phyloP scores from a whole-genome alignment of 1,140 invertebrate genomes.

The Stegodyphus mimosarum region DNA sequence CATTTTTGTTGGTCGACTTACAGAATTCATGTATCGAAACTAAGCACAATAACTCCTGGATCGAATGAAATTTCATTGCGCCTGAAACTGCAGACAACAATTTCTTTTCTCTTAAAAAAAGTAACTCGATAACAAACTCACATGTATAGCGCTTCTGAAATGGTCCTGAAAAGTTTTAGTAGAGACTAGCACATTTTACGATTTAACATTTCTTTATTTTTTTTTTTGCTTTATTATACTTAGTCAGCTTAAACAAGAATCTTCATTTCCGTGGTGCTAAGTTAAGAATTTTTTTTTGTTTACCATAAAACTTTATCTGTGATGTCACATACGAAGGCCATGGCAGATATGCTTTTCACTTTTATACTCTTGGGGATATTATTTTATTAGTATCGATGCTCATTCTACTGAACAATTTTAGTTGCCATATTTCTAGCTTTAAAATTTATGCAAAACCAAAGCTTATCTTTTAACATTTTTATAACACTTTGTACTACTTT shows the following conservation, averaged over 20 bases:
- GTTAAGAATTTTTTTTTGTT: background rate
- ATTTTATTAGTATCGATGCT: conserved; percentile 10
- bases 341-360: conserved; percentile 22
- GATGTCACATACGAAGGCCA: conserved; percentile 7
- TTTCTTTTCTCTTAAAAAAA: too few species aligned
- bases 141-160: too few species aligned
- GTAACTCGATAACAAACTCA: too few species aligned
- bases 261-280: conserved; percentile 19
- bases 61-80: too few species aligned
- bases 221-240: conserved; percentile 14
- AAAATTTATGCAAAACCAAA: too few species aligned
- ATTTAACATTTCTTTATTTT: conserved; percentile 1
- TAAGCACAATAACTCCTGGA: too few species aligned
- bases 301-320: conserved; percentile 33
- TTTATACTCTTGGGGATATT: conserved; percentile 34
- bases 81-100: too few species aligned
- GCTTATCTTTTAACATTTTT: too few species aligned
- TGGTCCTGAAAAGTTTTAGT: too few species aligned
- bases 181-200: background rate
- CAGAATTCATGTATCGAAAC: too few species aligned
- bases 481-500: too few species aligned
- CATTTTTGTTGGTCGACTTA: too few species aligned
- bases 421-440: background rate
- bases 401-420: background rate
- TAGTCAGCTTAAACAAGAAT: background rate